Percentiles rank a stretch among this genome's conserved stretches.
Evolutionary conservation across 2,797 vertebrate genomes (phyloP).

Genomic region (Thamnophis elegans): DNA sequence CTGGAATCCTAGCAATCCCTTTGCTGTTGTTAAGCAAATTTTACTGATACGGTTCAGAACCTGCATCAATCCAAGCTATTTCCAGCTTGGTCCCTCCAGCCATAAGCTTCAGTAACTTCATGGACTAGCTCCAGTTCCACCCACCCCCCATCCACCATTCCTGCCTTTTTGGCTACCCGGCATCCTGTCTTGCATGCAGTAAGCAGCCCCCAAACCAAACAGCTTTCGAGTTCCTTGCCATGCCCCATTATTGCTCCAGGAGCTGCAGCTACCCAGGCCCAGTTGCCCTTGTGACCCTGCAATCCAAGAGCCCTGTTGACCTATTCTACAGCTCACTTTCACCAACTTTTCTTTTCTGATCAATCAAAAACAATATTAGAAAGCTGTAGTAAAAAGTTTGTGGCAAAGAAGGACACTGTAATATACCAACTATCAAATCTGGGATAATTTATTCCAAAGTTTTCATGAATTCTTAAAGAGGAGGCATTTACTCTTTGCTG

Average conservation of each 20-base stretch:
- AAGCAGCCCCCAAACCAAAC: no score
- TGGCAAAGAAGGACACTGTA: fast-evolving
- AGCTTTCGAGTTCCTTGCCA: background rate
- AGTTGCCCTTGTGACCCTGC: background rate
- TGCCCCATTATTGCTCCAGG: no score
- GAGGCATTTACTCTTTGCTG: conserved; percentile 34
- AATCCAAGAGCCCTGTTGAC: background rate
- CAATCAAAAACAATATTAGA: background rate
- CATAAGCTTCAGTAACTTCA: background rate
- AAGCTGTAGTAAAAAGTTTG: background rate
- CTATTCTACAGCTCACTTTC: background rate
- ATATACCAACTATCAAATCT: background rate
- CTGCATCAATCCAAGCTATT: no score
- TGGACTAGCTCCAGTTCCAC: background rate
- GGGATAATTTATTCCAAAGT: background rate
- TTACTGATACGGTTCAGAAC: background rate
- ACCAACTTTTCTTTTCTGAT: background rate
- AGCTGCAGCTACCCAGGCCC: no score
- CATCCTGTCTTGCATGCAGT: background rate
- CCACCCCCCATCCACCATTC: background rate
- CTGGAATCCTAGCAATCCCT: no score
- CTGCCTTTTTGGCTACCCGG: background rate
- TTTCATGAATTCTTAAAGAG: conserved; percentile 30
- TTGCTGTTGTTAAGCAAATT: no score
- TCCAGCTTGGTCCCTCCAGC: background rate